Conservation (phyloP, 2,888 invertebrate genomes). For the Drosophila melanosoma region DNA sequence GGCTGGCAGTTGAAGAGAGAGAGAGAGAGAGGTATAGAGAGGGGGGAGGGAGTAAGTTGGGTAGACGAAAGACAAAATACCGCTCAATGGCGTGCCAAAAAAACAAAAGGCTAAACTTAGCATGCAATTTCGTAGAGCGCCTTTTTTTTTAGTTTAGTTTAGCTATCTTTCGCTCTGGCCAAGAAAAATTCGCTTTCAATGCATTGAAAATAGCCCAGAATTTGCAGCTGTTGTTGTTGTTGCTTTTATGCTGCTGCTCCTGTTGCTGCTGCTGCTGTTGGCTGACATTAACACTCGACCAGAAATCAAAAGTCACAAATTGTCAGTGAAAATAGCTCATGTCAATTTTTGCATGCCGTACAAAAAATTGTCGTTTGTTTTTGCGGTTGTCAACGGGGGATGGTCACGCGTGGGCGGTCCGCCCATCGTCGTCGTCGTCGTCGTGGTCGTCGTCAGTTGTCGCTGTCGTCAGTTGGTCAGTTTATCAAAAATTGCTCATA, state of each 20-base stretch:
- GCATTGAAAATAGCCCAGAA: constrained; percentile 74
- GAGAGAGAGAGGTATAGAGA: background rate
- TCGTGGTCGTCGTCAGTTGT: constrained; percentile 28
- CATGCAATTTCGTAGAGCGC: constrained; percentile 64
- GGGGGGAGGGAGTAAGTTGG: constrained; percentile 7
- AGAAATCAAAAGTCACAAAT: constrained; percentile 58
- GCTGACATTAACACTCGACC: constrained; percentile 59
- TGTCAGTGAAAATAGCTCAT: constrained; percentile 61
- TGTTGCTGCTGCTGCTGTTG: constrained; percentile 4
- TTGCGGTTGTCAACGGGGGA: constrained; percentile 11
- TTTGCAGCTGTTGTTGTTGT: constrained; percentile 8
- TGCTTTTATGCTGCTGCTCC: background rate
- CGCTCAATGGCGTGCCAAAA: constrained; percentile 79
- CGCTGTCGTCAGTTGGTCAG: constrained; percentile 59
- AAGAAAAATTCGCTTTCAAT: constrained; percentile 71
- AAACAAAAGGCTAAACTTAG: constrained; percentile 81
- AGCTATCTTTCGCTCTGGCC: constrained; percentile 32
- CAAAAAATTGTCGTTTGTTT: constrained; percentile 15
- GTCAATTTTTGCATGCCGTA: constrained; percentile 66
- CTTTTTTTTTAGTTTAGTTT: constrained; percentile 8
- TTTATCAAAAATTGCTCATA: constrained; percentile 82
- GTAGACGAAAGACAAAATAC: constrained; percentile 53
- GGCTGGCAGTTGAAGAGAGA: constrained; percentile 8
- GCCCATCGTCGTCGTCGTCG: constrained; percentile 15
- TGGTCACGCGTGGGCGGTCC: constrained; percentile 65